Evolutionary conservation across 2,888 invertebrate genomes (phyloP).

Genomic region (Thecophora atra): DNA sequence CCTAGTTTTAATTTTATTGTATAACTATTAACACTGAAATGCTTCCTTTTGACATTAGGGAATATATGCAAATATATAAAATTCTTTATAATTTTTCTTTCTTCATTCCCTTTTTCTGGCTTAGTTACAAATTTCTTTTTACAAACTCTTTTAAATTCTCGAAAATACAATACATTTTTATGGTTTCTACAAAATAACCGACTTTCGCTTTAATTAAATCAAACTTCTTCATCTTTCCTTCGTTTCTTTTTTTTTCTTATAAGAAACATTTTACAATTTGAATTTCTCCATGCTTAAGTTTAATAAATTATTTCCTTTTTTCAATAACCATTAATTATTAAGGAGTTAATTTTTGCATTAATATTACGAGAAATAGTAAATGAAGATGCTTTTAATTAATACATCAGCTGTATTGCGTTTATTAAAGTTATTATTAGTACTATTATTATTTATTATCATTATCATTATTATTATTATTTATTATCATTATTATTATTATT

Average conservation of each 20-base stretch:
- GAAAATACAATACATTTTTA: neutral
- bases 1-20: neutral
- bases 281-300: neutral
- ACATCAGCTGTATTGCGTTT: too few species aligned
- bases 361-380: neutral
- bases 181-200: neutral
- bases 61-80: slow-evolving; percentile 16
- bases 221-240: neutral
- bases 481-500: too few species aligned
- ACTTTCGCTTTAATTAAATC: neutral
- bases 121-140: neutral
- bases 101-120: too few species aligned
- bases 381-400: neutral
- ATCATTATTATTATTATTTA: too few species aligned
- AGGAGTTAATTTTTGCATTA: neutral
- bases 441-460: too few species aligned
- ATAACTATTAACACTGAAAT: slow-evolving; percentile 4
- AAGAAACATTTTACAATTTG: too few species aligned
- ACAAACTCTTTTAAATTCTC: slow-evolving; percentile 4
- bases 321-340: neutral
- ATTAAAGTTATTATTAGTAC: too few species aligned
- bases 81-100: slow-evolving; percentile 15
- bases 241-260: neutral
- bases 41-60: slow-evolving; percentile 4
- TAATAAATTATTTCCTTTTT: neutral